A percentile compares a stretch with the other conserved stretches of the same genome.
Conservation (phyloP, 2,888 invertebrate genomes). For the Rhagonycha fulva region DNA sequence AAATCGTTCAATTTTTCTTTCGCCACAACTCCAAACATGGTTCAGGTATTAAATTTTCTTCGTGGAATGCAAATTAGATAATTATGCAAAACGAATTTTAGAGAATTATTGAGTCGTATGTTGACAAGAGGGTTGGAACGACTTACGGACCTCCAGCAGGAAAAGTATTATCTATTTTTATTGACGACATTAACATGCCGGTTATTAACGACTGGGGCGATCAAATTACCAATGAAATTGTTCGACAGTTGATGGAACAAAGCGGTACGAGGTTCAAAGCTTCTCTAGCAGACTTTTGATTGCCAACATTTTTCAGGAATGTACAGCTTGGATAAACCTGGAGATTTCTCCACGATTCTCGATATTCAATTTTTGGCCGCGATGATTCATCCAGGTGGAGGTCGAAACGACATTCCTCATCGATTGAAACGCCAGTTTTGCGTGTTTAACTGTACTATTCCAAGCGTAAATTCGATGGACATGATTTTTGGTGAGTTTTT, state of each 20-base stretch:
- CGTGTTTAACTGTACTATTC: slow-evolving; percentile 87
- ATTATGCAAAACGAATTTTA: background rate
- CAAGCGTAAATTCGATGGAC: slow-evolving; percentile 84
- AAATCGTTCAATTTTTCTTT: slow-evolving; percentile 90
- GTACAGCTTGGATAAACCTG: slow-evolving; percentile 87
- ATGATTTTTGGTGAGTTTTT: slow-evolving; percentile 74
- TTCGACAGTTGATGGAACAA: slow-evolving; percentile 85
- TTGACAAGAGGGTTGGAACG: slow-evolving; percentile 86
- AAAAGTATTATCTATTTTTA: slow-evolving; percentile 81
- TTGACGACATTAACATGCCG: slow-evolving; percentile 93
- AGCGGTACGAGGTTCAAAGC: slow-evolving; percentile 53
- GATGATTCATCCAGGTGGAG: slow-evolving; percentile 93
- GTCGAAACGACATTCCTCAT: slow-evolving; percentile 87
- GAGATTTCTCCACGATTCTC: slow-evolving; percentile 79
- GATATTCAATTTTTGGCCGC: slow-evolving; percentile 85
- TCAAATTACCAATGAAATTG: slow-evolving; percentile 90
- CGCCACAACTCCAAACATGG: slow-evolving; percentile 89
- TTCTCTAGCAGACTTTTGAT: too few species aligned
- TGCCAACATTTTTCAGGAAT: slow-evolving; percentile 58
- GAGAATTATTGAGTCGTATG: slow-evolving; percentile 83
- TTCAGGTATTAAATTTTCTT: slow-evolving; percentile 56
- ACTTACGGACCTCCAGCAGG: slow-evolving; percentile 87
- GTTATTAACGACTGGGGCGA: slow-evolving; percentile 91
- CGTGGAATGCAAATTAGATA: background rate
- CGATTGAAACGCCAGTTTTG: slow-evolving; percentile 84